A percentile compares a stretch with the other conserved stretches of the same genome.
phyloP scores from a whole-genome alignment of 1,140 invertebrate genomes.

The Macrobrachium rosenbergii region DNA sequence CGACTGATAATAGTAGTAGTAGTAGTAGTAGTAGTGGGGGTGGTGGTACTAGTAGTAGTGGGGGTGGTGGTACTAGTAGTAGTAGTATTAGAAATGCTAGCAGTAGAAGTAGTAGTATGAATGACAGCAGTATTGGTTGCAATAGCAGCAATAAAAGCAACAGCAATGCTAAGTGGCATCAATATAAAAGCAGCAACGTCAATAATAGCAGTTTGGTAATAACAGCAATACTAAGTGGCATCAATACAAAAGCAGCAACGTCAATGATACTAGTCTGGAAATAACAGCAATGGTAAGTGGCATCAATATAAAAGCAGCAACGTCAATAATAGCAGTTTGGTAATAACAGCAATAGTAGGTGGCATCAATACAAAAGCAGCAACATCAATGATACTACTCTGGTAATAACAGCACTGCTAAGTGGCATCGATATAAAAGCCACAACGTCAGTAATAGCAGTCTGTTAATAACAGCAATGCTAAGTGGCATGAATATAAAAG shows the following conservation, averaged over 20 bases:
- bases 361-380: too few species aligned
- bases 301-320: not conserved
- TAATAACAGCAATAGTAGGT: too few species aligned
- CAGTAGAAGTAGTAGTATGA: not conserved
- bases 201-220: not conserved
- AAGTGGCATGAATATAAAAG: too few species aligned
- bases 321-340: not conserved
- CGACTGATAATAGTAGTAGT: not conserved
- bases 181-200: not conserved
- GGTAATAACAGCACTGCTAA: too few species aligned
- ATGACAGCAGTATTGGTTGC: not conserved
- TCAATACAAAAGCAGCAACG: too few species aligned
- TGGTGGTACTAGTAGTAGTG: not conserved
- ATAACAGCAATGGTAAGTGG: too few species aligned
- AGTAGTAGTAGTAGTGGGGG: conserved; percentile 1
- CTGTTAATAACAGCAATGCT: too few species aligned
- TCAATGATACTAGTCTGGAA: too few species aligned
- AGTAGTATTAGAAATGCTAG: not conserved
- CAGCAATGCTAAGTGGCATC: too few species aligned
- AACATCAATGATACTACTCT: too few species aligned
- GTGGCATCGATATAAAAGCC: not conserved
- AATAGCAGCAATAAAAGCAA: not conserved
- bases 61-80: not conserved
- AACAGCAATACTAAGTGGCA: too few species aligned
- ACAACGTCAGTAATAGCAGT: not conserved